phyloP scores from a whole-genome alignment of 2,113 vertebrate genomes.

The Crotalus helleri region DNA sequence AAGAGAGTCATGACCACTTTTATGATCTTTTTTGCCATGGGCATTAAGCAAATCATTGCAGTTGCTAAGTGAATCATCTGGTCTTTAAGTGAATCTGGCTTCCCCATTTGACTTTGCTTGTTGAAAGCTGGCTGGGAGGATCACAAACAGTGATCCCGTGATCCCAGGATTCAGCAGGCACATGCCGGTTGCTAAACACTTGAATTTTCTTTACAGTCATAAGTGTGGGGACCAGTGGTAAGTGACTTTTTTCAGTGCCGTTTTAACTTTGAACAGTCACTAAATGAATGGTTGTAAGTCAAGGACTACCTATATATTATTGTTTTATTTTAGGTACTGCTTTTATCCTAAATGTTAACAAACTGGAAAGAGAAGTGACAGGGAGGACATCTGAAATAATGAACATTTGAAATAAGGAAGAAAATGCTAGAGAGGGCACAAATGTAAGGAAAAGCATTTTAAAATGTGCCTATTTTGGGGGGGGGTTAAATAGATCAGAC shows the following conservation, averaged over 20 bases:
- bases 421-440: not conserved
- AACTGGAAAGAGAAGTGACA: not conserved
- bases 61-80: too few relatives aligned
- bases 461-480: not conserved
- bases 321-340: not conserved
- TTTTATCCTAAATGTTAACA: not conserved
- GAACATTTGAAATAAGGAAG: conserved; percentile 20
- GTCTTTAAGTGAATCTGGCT: too few relatives aligned
- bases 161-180: not conserved
- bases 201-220: not conserved
- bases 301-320: not conserved
- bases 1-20: not conserved
- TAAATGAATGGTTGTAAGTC: not conserved
- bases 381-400: not conserved
- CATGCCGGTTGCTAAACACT: not conserved
- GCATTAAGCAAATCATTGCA: not conserved
- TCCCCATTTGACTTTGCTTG: too few relatives aligned
- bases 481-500: not conserved
- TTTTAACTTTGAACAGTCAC: not conserved
- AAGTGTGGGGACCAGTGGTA: not conserved
- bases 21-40: not conserved
- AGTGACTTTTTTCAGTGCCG: not conserved
- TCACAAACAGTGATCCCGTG: too few relatives aligned
- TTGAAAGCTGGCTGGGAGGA: too few relatives aligned
- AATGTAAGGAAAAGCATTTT: not conserved